Conservation (phyloP, 2,113 vertebrate genomes). For the Numenius arquata region DNA sequence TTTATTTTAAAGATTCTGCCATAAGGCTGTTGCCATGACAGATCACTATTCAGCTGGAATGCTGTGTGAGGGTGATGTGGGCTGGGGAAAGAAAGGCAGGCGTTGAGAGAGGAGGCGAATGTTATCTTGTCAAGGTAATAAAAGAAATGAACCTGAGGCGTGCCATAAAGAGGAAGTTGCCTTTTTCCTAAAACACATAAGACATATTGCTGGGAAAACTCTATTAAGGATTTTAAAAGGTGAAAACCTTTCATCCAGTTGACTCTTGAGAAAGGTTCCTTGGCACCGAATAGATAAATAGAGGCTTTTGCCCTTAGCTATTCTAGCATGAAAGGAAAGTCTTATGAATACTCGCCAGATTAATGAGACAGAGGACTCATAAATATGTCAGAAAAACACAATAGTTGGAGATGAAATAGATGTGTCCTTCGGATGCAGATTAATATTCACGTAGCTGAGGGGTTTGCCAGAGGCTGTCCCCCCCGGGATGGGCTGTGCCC, state of each 20-base stretch:
- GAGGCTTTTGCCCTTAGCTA: conserved; percentile 65
- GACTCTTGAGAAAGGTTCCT: conserved; percentile 50
- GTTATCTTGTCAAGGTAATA: conserved; percentile 40
- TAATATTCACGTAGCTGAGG: neutral
- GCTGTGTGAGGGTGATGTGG: neutral
- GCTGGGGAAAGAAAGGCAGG: conserved; percentile 9
- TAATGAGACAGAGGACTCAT: conserved; percentile 63
- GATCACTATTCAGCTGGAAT: neutral
- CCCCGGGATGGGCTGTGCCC: neutral
- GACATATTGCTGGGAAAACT: conserved; percentile 49
- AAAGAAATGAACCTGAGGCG: conserved; percentile 9
- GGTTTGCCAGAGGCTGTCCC: neutral
- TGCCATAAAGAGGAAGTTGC: conserved; percentile 24
- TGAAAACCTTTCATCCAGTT: conserved; percentile 57
- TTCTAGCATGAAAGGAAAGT: conserved; percentile 59
- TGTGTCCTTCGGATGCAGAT: neutral
- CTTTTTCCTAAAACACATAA: conserved; percentile 38
- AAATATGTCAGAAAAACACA: conserved; percentile 68
- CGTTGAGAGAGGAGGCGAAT: neutral
- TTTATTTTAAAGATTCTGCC: neutral
- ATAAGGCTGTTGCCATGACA: conserved; percentile 13
- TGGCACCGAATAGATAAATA: conserved; percentile 47
- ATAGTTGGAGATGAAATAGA: conserved; percentile 49
- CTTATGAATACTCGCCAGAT: conserved; percentile 55
- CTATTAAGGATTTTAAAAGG: conserved; percentile 59